These are phyloP conservation scores for Linnaemya vulpina DNA, from an alignment of 2,888 invertebrate species.

Conservation along the genomic window DNA sequence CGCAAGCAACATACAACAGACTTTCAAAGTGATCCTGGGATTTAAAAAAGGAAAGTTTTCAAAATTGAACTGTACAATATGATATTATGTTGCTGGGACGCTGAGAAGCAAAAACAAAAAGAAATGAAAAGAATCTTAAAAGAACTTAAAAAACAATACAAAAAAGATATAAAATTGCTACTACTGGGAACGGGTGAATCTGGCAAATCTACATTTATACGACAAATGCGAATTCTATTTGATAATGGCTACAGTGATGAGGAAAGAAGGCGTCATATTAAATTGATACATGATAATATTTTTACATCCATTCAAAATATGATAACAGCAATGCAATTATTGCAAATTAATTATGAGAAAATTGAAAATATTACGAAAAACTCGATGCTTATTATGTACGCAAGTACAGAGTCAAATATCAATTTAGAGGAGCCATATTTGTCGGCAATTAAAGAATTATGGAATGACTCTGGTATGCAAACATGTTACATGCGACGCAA, in stretches of 20 bases:
- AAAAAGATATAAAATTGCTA: constrained; percentile 59
- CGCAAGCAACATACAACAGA: background rate
- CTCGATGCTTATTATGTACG: constrained; percentile 25
- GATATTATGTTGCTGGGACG: constrained; percentile 28
- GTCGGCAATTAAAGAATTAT: constrained; percentile 94
- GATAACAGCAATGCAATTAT: constrained; percentile 54
- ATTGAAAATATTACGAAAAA: constrained; percentile 25
- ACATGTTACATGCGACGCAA: constrained; percentile 98
- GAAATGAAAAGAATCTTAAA: constrained; percentile 36
- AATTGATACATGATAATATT: constrained; percentile 64
- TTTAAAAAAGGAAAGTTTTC: background rate
- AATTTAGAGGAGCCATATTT: constrained; percentile 77
- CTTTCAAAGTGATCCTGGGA: background rate
- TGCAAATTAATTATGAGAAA: constrained; percentile 56
- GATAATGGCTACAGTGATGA: constrained; percentile 47
- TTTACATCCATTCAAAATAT: constrained; percentile 52
- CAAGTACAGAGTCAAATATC: background rate
- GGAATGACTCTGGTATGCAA: constrained; percentile 97
- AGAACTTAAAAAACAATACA: constrained; percentile 39
- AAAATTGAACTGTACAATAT: background rate
- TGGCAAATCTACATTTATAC: constrained; percentile 66
- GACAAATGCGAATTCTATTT: constrained; percentile 65
- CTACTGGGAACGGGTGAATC: constrained; percentile 63
- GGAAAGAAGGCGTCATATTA: constrained; percentile 26
- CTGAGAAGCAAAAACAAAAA: background rate